Evolutionary conservation across 2,113 vertebrate species (phyloP).

Genomic region (Lucifuga dentata): DNA sequence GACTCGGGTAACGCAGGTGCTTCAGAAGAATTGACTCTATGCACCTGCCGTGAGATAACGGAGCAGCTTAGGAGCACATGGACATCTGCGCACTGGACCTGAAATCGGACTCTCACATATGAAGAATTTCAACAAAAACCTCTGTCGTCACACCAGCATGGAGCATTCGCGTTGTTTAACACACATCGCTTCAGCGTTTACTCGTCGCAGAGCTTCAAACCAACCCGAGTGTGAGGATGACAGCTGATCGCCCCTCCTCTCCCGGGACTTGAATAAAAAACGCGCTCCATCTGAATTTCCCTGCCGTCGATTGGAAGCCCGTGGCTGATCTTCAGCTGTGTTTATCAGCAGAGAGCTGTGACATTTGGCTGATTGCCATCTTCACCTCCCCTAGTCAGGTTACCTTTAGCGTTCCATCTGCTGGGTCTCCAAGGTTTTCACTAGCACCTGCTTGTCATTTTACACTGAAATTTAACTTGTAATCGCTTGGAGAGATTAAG

Average conservation of each 20-base stretch:
- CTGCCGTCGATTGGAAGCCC: constrained; percentile 24
- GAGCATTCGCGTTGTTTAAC: constrained; percentile 22
- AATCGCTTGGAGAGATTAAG: constrained; percentile 17
- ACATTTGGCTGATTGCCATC: constrained; percentile 34
- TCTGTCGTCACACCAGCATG: constrained; percentile 13
- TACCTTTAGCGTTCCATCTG: constrained; percentile 13
- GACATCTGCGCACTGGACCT: constrained; percentile 20
- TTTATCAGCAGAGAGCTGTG: constrained; percentile 49
- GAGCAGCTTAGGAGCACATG: constrained; percentile 54
- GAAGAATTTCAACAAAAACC: neutral
- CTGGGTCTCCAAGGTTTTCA: neutral
- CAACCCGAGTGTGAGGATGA: constrained; percentile 56
- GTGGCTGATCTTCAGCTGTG: constrained; percentile 40
- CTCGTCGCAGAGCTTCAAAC: constrained; percentile 33
- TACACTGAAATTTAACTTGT: constrained; percentile 12
- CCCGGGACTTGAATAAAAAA: constrained; percentile 63
- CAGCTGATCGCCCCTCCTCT: constrained; percentile 77
- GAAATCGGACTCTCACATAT: constrained; percentile 9
- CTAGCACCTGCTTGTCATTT: neutral
- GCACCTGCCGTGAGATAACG: constrained; percentile 63
- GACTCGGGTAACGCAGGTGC: constrained; percentile 41
- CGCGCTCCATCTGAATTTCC: constrained; percentile 56
- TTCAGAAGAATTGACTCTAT: constrained; percentile 48
- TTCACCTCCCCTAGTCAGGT: constrained; percentile 7
- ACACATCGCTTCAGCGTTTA: constrained; percentile 13